A percentile compares a stretch with the other conserved stretches of the same genome.
Evolutionary conservation across 2,888 invertebrate genomes (phyloP).

Genomic region (Microplitis manilae): DNA sequence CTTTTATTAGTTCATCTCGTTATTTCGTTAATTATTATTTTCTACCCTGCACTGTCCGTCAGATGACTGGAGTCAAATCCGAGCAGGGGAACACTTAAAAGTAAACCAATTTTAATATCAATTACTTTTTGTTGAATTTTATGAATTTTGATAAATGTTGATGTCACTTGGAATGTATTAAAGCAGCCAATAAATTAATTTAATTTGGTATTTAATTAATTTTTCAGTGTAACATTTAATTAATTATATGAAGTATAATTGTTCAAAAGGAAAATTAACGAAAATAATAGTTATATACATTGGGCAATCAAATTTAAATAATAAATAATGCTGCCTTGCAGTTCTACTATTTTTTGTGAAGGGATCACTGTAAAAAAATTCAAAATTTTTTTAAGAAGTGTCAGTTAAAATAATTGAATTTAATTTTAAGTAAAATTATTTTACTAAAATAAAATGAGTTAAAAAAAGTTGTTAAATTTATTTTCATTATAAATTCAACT

Average conservation of each 20-base stretch:
- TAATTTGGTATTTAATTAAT: slow-evolving; percentile 32
- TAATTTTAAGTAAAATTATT: background rate
- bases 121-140: slow-evolving; percentile 2
- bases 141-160: slow-evolving; percentile 7
- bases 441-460: background rate
- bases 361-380: slow-evolving; percentile 21
- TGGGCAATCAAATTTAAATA: slow-evolving; percentile 26
- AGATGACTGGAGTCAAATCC: slow-evolving; percentile 57
- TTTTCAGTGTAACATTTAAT: background rate
- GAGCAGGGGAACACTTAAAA: slow-evolving; percentile 47
- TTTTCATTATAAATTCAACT: background rate
- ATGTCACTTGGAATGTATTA: slow-evolving; percentile 55
- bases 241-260: background rate
- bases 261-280: background rate
- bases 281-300: slow-evolving; percentile 55
- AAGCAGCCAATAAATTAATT: slow-evolving; percentile 44
- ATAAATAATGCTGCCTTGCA: slow-evolving; percentile 28
- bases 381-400: slow-evolving; percentile 10
- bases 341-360: slow-evolving; percentile 9
- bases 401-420: slow-evolving; percentile 4
- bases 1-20: slow-evolving; percentile 27
- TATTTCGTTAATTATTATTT: slow-evolving; percentile 42
- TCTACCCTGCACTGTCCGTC: slow-evolving; percentile 57
- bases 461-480: background rate
- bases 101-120: slow-evolving; percentile 13